Base-by-base conservation (phyloP, 2,888 invertebrate genomes). In the Nudaria mundana region DNA sequence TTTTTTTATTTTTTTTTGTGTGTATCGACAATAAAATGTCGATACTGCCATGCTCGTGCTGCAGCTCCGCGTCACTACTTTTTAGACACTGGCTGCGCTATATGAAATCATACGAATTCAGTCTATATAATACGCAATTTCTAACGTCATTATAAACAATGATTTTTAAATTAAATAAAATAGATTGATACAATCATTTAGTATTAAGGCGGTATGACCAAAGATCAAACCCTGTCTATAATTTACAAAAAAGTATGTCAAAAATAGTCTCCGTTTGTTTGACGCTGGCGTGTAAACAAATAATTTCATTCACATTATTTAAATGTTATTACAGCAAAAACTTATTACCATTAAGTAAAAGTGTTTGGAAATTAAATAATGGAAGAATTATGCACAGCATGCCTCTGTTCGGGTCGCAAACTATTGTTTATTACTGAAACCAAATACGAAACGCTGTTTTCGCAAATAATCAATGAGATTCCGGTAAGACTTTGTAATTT, bases 401-500 rank as follows among this genome's bases (percentile, higher is more conserved):
- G 85, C 44, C 48, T 83, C 30, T 76, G 77, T 51, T 44, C 59
- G 0, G 87, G 73, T 0, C 56, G 85, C 35, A 81, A 74, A 48
- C 41, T 84, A 8, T 62, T 51, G 39, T 69, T 57, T 37, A 70
- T 85, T 1, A 66, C 54, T 0, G 79, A 77, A 3, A 78, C 77
- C 0, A 79, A 59, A 1, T 68, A 63, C 15, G 68, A 75, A 15
- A 40, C 70, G 28, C 35, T 82, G 46, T 86, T 76, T 56, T 57
- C 67, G 1, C 73, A 81, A 69, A 81, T 86, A 41, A 52, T 86
- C 42, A 78, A 74, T 72, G 83, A 84, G 78, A 78, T 79, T 40
- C 66, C 73, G 15, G 85, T 85, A 63, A 76, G 66, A 39, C 13
- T 13, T 26, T 31, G n/a, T 12, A 11, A 0, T 23, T 33, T 15